Evolutionary conservation across 2,113 vertebrate species (phyloP).

Genomic region (Gnathonemus echidnorhynchus): DNA sequence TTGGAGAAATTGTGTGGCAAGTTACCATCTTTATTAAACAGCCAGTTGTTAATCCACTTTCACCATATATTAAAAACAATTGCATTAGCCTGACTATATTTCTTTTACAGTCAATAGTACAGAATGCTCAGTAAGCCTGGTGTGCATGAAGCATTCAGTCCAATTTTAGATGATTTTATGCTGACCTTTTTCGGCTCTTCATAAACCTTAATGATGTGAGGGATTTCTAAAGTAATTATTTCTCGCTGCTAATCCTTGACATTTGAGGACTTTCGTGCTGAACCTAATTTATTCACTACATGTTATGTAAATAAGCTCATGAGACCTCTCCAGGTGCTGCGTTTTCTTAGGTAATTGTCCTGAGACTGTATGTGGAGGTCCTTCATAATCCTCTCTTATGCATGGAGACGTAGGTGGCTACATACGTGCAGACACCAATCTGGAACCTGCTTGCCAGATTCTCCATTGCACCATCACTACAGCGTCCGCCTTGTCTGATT

Average conservation of each 20-base stretch:
- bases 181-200: slow-evolving; percentile 18
- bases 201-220: slow-evolving; percentile 10
- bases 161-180: slow-evolving; percentile 33
- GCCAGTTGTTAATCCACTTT: neutral
- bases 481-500: neutral
- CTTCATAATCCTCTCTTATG: neutral
- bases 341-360: neutral
- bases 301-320: neutral
- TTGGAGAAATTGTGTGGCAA: neutral
- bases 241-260: slow-evolving; percentile 19
- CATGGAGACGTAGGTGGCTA: neutral
- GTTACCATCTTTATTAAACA: neutral
- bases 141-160: slow-evolving; percentile 40
- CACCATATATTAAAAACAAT: neutral
- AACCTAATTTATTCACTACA: slow-evolving; percentile 19
- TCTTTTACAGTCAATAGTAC: slow-evolving; percentile 22
- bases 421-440: neutral
- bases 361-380: neutral
- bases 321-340: neutral
- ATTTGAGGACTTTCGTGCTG: slow-evolving; percentile 18
- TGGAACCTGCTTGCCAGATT: neutral
- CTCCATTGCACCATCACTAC: neutral
- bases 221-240: slow-evolving; percentile 28
- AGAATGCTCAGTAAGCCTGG: slow-evolving; percentile 24
- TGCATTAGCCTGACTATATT: neutral